These are phyloP conservation scores for Pristis pectinata DNA, from an alignment of 2,797 vertebrate genomes.

Conservation along the genomic window DNA sequence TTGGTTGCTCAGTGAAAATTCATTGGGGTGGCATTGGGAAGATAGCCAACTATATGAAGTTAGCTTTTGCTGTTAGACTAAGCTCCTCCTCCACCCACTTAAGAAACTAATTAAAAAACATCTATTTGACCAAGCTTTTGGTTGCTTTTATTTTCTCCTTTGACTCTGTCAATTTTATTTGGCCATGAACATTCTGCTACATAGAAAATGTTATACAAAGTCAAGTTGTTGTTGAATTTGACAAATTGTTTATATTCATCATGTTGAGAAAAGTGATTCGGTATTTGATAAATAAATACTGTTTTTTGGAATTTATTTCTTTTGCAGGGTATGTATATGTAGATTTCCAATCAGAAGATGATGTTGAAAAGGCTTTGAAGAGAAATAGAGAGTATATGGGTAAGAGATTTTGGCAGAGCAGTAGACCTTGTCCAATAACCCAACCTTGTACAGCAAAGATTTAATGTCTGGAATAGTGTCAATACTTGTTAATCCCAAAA, in stretches of 20 bases:
- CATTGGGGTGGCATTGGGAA: background rate
- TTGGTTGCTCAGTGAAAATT: background rate
- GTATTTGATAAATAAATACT: background rate
- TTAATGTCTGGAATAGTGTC: background rate
- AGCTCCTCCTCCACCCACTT: background rate
- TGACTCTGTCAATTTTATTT: background rate
- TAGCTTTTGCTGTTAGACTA: background rate
- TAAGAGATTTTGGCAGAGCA: constrained; percentile 47
- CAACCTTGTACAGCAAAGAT: background rate
- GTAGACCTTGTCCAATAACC: background rate
- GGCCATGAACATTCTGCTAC: background rate
- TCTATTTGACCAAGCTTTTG: background rate
- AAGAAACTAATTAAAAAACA: background rate
- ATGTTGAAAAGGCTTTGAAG: constrained; percentile 76
- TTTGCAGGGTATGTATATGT: constrained; percentile 83
- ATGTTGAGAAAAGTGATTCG: too few relatives aligned
- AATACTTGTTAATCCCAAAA: background rate
- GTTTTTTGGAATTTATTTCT: constrained; percentile 36
- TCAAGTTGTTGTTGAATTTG: background rate
- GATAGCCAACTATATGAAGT: background rate
- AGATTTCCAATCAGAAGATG: constrained; percentile 76
- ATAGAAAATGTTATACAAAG: background rate
- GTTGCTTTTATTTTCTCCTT: background rate
- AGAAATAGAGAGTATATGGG: constrained; percentile 87
- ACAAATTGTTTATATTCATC: background rate